phyloP scores from a whole-genome alignment of 2,113 vertebrate genomes.

The Lophotis ruficrista region DNA sequence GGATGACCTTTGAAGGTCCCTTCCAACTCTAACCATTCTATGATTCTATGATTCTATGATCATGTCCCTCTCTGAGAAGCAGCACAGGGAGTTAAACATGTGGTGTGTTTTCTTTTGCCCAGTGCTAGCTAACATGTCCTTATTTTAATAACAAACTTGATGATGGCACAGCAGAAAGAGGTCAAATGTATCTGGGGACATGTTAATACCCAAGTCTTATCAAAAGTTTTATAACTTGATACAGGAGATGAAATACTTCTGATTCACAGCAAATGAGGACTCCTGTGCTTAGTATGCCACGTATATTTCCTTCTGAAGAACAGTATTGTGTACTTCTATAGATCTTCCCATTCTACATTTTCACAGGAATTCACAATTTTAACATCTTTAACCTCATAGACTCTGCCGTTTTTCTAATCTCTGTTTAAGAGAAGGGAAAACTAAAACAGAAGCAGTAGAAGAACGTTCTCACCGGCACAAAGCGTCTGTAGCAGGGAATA shows the following conservation, averaged over 20 bases:
- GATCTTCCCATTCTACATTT: not conserved
- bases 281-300: not conserved
- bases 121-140: not conserved
- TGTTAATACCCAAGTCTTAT: not conserved
- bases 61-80: not conserved
- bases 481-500: not conserved
- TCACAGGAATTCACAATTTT: slow-evolving; percentile 2
- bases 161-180: not conserved
- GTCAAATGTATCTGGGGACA: not conserved
- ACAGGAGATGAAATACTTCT: not conserved
- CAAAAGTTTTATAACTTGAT: not conserved
- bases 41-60: too few relatives aligned
- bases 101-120: not conserved
- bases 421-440: not conserved
- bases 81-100: not conserved
- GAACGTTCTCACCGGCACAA: not conserved
- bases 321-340: not conserved
- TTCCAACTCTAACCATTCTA: too few relatives aligned
- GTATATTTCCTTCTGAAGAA: not conserved
- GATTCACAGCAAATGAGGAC: not conserved
- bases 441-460: not conserved
- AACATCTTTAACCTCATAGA: slow-evolving; percentile 21
- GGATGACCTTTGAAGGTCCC: too few relatives aligned
- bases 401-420: not conserved
- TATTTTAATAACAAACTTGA: not conserved